Evolutionary conservation across 2,888 invertebrate genomes (phyloP).

Genomic region (Drosophila subsilvestris): DNA sequence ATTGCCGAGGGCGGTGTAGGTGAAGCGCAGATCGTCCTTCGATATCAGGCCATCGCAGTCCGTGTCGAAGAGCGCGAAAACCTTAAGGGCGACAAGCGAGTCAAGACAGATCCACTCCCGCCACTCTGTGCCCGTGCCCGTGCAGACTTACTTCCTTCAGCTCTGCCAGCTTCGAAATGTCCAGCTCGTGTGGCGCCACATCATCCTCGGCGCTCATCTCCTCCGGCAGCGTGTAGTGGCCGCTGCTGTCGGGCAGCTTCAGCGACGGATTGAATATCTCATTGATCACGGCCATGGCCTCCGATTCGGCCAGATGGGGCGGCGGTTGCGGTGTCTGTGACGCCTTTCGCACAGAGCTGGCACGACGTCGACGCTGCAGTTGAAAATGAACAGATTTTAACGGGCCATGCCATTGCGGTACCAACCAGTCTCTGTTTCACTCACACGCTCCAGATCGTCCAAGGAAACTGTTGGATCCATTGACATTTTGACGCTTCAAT

Average conservation of each 20-base stretch:
- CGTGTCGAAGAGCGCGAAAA: conserved; percentile 87
- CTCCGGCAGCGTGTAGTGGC: conserved; percentile 81
- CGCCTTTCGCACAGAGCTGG: conserved; percentile 75
- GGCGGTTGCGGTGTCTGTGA: conserved; percentile 68
- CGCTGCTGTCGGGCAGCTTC: conserved; percentile 80
- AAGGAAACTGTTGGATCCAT: conserved; percentile 80
- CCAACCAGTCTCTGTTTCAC: conserved; percentile 23
- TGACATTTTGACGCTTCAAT: conserved; percentile 64
- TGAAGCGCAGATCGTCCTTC: conserved; percentile 87
- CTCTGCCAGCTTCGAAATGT: conserved; percentile 87
- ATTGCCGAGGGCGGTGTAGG: conserved; percentile 87
- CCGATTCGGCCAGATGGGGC: conserved; percentile 72
- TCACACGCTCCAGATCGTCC: conserved; percentile 82
- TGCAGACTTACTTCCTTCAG: conserved; percentile 86
- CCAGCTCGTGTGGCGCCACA: conserved; percentile 86
- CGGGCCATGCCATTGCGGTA: not conserved
- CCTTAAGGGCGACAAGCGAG: conserved; percentile 84
- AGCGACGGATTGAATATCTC: conserved; percentile 84
- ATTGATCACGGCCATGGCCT: conserved; percentile 82
- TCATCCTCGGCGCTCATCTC: conserved; percentile 81
- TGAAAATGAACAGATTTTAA: not conserved
- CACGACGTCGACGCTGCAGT: conserved; percentile 78
- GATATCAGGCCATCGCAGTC: conserved; percentile 88
- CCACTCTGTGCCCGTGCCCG: not conserved
- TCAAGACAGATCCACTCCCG: too few relatives aligned